Conservation (phyloP, 1,140 invertebrate species). For the Cephus cinctus region DNA sequence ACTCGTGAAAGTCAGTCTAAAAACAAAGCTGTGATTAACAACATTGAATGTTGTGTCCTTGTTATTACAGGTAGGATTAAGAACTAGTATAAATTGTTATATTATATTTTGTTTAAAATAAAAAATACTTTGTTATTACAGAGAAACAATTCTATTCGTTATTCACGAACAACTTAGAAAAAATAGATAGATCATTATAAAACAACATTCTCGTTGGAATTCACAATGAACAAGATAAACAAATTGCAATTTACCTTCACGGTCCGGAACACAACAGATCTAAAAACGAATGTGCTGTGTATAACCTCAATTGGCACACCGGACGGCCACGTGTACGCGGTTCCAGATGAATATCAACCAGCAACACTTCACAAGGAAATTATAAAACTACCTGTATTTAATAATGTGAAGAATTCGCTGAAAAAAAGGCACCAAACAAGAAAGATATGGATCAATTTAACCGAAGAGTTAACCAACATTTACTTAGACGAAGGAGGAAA, state of each 20-base stretch:
- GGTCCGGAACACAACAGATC: conserved; percentile 25
- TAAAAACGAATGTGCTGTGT: conserved; percentile 35
- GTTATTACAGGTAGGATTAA: no score
- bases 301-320: conserved; percentile 34
- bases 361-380: conserved; percentile 10
- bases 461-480: neutral
- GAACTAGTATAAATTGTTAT: no score
- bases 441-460: conserved; percentile 31
- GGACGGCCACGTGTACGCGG: conserved; percentile 20
- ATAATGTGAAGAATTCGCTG: conserved; percentile 33
- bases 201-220: conserved; percentile 20
- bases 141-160: no score
- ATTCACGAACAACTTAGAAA: no score
- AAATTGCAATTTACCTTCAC: conserved; percentile 37
- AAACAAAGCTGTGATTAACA: no score
- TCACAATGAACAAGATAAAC: conserved; percentile 25
- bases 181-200: no score
- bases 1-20: no score
- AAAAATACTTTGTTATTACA: no score
- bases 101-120: no score
- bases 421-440: conserved; percentile 38
- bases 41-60: no score
- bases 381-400: conserved; percentile 20
- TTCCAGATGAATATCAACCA: conserved; percentile 29
- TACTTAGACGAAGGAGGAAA: conserved; percentile 28